phyloP scores from a whole-genome alignment of 2,888 invertebrate genomes.

The Cyclophora albipunctata region DNA sequence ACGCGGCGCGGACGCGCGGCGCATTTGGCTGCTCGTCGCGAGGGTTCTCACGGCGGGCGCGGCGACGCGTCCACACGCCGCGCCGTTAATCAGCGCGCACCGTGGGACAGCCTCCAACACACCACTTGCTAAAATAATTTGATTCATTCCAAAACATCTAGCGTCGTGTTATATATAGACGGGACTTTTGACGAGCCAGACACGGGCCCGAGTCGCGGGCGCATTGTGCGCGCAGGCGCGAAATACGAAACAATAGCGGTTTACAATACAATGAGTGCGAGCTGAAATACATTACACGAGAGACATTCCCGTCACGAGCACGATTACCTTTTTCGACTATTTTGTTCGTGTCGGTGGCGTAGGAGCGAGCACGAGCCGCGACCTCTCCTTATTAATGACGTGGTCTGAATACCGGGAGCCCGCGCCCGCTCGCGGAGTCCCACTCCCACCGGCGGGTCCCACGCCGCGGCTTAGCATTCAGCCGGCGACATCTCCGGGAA shows the following conservation, averaged over 20 bases:
- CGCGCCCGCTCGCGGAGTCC: conserved; percentile 12
- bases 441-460: conserved; percentile 7
- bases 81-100: conserved; percentile 53
- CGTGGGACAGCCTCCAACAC: conserved; percentile 42
- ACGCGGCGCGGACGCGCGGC: conserved; percentile 39
- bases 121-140: too few relatives aligned
- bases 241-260: conserved; percentile 69
- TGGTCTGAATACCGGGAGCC: conserved; percentile 43
- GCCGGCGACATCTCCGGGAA: conserved; percentile 31
- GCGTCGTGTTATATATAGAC: conserved; percentile 31
- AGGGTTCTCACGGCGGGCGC: conserved; percentile 40
- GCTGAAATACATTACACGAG: conserved; percentile 59
- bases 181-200: conserved; percentile 28
- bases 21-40: conserved; percentile 33
- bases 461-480: conserved; percentile 30
- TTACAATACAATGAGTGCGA: conserved; percentile 71
- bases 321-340: conserved; percentile 67
- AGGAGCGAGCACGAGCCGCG: conserved; percentile 40
- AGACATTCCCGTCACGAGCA: conserved; percentile 70
- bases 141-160: neutral
- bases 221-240: conserved; percentile 54
- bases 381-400: conserved; percentile 65
- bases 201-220: conserved; percentile 24
- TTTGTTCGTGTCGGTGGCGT: conserved; percentile 42
- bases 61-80: conserved; percentile 21